phyloP scores from a whole-genome alignment of 2,113 vertebrate genomes.

The Trinectes maculatus region DNA sequence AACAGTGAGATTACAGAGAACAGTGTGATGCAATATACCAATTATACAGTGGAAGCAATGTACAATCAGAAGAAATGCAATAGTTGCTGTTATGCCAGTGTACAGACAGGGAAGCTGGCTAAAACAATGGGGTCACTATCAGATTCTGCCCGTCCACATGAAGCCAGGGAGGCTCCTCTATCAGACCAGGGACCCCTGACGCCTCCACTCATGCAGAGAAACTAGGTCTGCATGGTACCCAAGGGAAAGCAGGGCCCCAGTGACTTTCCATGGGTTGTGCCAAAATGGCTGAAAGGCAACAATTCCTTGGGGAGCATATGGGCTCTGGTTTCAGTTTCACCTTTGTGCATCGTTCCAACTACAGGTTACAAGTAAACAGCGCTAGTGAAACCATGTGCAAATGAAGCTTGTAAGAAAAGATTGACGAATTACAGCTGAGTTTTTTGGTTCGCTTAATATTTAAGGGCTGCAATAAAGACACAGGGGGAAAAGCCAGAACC shows the following conservation, averaged over 20 bases:
- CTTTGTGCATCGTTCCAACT: constrained; percentile 35
- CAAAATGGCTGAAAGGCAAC: constrained; percentile 63
- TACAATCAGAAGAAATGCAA: constrained; percentile 47
- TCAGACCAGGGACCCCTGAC: constrained; percentile 53
- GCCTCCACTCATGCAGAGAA: constrained; percentile 56
- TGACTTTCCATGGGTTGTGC: constrained; percentile 48
- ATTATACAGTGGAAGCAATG: constrained; percentile 3
- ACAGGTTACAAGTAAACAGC: constrained; percentile 38
- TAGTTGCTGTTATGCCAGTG: constrained; percentile 62
- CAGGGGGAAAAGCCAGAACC: neutral
- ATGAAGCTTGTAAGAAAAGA: neutral
- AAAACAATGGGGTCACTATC: constrained; percentile 66
- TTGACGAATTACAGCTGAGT: neutral
- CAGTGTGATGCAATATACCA: constrained; percentile 53
- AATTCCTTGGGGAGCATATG: constrained; percentile 50
- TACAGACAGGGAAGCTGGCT: constrained; percentile 7
- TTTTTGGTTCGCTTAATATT: neutral
- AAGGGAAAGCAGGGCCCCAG: constrained; percentile 46
- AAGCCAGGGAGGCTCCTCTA: constrained; percentile 26
- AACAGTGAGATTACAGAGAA: constrained; percentile 52
- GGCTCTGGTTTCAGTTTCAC: constrained; percentile 59
- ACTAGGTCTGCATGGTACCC: constrained; percentile 59
- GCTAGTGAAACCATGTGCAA: constrained; percentile 9
- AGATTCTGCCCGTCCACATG: constrained; percentile 30
- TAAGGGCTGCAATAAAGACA: neutral